A percentile compares a stretch with the other conserved stretches of the same genome.
Conservation (phyloP, 2,797 vertebrate genomes). For the Alosa sapidissima region DNA sequence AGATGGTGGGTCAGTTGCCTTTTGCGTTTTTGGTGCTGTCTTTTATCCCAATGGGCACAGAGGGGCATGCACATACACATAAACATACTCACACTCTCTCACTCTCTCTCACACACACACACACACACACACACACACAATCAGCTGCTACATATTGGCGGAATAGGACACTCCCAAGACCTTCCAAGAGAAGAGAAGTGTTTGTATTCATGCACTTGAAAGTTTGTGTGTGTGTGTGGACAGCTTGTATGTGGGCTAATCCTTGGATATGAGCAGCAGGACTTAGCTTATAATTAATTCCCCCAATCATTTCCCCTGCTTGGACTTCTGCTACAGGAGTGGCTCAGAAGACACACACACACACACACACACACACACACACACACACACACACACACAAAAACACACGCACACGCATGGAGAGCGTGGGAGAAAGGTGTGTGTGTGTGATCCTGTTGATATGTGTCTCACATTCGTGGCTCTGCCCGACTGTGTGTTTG, state of each 20-base stretch:
- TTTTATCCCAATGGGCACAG: neutral
- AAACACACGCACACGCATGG: no score
- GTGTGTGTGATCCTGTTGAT: neutral
- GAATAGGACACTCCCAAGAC: neutral
- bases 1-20: constrained; percentile 16
- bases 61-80: neutral
- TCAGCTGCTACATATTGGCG: neutral
- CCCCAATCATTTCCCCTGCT: constrained; percentile 1
- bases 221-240: neutral
- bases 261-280: neutral
- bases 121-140: neutral
- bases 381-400: no score
- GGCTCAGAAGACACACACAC: neutral
- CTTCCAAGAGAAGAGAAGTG: neutral
- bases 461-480: neutral
- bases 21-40: neutral
- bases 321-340: neutral
- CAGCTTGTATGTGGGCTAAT: constrained; percentile 9
- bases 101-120: neutral
- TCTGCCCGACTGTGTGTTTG: neutral
- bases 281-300: constrained; percentile 14
- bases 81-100: neutral
- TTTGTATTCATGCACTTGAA: neutral
- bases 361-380: no score
- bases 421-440: neutral